These are phyloP conservation scores for Xiphorhynchus erythropygius DNA, from an alignment of 2,797 vertebrate species.

Conservation along the genomic window DNA sequence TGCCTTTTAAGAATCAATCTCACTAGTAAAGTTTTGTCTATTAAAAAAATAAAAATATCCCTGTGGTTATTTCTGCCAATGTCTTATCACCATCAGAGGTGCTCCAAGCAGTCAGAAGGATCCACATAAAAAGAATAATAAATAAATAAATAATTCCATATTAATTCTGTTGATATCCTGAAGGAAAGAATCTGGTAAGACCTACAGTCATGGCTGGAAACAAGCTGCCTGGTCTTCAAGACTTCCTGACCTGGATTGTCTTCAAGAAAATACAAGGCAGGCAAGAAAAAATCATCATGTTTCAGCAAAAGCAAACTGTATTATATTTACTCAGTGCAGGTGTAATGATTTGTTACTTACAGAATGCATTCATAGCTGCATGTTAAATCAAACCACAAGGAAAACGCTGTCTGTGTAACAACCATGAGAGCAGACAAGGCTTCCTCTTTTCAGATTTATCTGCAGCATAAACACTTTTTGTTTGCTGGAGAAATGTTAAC, in stretches of 20 bases:
- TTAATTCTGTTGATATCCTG: background rate
- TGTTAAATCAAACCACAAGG: background rate
- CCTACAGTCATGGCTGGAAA: background rate
- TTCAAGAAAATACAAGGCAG: background rate
- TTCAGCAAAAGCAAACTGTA: background rate
- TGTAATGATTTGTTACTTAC: background rate
- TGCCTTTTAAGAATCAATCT: background rate
- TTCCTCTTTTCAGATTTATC: background rate
- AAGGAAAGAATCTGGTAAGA: background rate
- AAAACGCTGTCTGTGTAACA: background rate
- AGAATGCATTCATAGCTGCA: background rate
- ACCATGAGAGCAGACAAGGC: background rate
- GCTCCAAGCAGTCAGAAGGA: background rate
- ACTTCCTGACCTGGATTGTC: background rate
- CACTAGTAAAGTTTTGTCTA: background rate
- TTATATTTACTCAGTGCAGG: background rate
- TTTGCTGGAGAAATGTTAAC: background rate
- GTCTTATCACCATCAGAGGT: background rate
- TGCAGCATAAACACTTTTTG: background rate
- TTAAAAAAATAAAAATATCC: background rate
- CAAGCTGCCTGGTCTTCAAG: background rate
- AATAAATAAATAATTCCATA: background rate
- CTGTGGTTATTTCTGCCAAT: background rate
- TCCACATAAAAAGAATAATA: accelerated
- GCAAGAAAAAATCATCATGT: background rate